Base-by-base conservation (phyloP, 64 coral and sea anemone genomes). In the Pachyseris speciosa region DNA sequence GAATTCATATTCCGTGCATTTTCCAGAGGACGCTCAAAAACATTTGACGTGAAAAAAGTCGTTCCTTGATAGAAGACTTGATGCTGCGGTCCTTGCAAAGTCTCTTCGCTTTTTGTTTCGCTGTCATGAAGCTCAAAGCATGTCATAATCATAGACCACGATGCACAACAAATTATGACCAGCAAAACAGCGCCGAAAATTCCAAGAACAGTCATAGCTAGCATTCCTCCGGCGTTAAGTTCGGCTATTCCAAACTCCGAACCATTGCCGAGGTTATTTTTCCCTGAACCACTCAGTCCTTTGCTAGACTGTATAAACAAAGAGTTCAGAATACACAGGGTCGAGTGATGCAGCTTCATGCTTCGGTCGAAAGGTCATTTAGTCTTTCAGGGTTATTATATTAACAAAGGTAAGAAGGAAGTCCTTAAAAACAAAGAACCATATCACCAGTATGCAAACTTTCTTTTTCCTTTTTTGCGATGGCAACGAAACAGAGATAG, bases 111-210 rank as follows among this genome's bases (percentile, higher is more conserved):
- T 61, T 6, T 61, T 61, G 51, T 55, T 20, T 80, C 22, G 19
- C 20, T 57, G 20, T 37, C 34, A 37, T 33, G 77, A 58, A 81
- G 52, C n/a, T 81, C 50, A 63, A 58, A 57, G 63, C 77, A 81
- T 60, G 77, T 81, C 36, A 63, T 39, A 7, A 81, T 61, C 53
- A 81, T 61, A 2, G 77, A 81, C 77, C 53, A 61, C 20, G 77
- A 81, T 19, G 77, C 77, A 81, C 53, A 81, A 63, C 77, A 81
- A 60, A 81, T 81, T 26, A 81, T 9, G n/a, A 32, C 16, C 7
- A 59, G 24, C 77, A 81, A 63, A 41, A 33, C 30, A 24, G 19
- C 77, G 20, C 77, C 77, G 20, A 81, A 81, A 39, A 81, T 81
- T 39, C 77, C 77, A 81, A 81, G 77, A 2, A 81, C 77, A 26